These are phyloP conservation scores for Vireo altiloquus DNA, from an alignment of 2,113 vertebrate species.

Conservation along the genomic window DNA sequence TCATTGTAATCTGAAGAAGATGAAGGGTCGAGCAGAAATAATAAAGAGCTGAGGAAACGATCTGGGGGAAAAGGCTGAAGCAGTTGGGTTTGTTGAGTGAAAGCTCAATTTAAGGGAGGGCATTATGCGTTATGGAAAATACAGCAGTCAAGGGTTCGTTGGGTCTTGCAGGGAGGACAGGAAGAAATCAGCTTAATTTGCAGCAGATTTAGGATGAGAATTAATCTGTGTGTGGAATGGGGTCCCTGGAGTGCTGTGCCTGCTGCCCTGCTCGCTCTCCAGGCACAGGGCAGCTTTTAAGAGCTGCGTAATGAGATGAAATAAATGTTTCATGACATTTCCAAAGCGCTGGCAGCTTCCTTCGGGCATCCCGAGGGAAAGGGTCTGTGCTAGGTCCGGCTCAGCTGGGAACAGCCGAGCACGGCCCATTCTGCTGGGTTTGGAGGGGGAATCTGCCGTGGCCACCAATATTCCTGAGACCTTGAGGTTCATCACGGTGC, in stretches of 20 bases:
- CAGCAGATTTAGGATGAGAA: background rate
- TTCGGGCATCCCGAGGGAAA: background rate
- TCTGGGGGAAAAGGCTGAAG: background rate
- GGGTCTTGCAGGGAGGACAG: background rate
- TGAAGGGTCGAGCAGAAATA: background rate
- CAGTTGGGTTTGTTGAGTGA: background rate
- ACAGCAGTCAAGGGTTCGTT: background rate
- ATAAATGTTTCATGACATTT: background rate
- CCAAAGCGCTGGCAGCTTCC: background rate
- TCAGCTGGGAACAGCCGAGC: background rate
- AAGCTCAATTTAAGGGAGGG: background rate
- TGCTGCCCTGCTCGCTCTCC: background rate
- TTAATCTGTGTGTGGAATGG: background rate
- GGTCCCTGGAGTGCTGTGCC: background rate
- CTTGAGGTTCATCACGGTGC: background rate
- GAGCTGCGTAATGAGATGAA: accelerated
- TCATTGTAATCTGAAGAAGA: background rate
- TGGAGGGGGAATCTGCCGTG: background rate
- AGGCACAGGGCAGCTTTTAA: background rate
- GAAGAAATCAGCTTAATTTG: background rate
- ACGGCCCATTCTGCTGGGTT: background rate
- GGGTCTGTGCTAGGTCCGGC: background rate
- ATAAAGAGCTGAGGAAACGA: background rate
- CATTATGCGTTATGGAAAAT: background rate
- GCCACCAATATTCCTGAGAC: background rate